Base-by-base conservation (phyloP, 2,888 invertebrate genomes). In the Mimas tiliae region DNA sequence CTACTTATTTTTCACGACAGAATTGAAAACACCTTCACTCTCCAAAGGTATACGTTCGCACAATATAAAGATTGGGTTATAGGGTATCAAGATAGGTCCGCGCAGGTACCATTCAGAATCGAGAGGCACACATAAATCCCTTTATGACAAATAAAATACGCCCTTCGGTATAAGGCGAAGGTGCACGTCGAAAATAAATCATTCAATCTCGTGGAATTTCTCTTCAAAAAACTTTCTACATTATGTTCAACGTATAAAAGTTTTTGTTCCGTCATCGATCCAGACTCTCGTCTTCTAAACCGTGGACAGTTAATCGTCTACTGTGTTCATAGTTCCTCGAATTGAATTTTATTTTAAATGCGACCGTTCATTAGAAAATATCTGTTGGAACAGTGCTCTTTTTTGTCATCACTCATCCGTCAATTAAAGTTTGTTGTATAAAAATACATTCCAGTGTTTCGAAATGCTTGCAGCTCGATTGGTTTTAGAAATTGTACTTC, bases 91-190 rank as follows among this genome's bases (percentile, higher is more conserved):
- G 83, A 83, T 86, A 74, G 84, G 80, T 75, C 73, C 77, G 82
- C 79, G 77, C 86, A 82, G 83, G 84, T 78, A 80, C 71, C 74
- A 74, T 76, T 76, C 79, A 73, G 74, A 76, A 82, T 80, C 78
- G 81, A 78, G 76, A 74, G 72, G 75, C 71, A 76, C 84, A 84
- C 86, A 86, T 90, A 91, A 90, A 91, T 85, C 86, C 81, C 85
- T 90, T 90, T 90, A 91, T 88, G 90, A 89, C 87, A 85, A 86
- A 89, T 89, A 90, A 91, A 90, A 86, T 85, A 85, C 83, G 82
- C 79, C 82, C 76, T 79, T 76, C 80, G 72, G 79, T 79, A 81
- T 79, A 82, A 77, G 73, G 75, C 79, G 74, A 75, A 79, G 80
- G 81, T 79, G 72, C 76, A 74, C 75, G 73, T 75, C 72, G 74